Base-by-base conservation (phyloP, 2,797 vertebrate genomes). In the Oryzias dopingdopingensis region DNA sequence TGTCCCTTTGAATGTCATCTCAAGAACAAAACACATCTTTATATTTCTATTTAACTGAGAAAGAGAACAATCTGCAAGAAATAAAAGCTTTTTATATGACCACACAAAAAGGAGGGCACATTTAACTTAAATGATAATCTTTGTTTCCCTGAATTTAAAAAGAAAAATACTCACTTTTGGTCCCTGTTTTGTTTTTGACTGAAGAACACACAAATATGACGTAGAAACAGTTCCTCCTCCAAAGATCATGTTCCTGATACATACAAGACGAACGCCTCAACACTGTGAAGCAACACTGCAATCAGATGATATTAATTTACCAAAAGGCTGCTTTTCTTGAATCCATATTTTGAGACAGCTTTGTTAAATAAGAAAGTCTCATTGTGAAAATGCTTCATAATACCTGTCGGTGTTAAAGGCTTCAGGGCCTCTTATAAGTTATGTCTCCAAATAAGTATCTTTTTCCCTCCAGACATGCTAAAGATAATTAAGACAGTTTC, bases 91-190 rank as follows among this genome's bases (percentile, higher is more conserved):
- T 77, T 42, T 48, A 46, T 62, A 61, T 69, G 29, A 57, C 57
- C 70, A 75, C 71, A 87, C 63, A 65, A 76, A 83, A 84, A 56
- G 3, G 5, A 76, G 65, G 78, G 81, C 70, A 83, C 83, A 79
- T 91, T 92, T 93, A 93, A 91, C 83, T 91, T 91, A 93, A 90
- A 91, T 90, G 92, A 91, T 91, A 90, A 92, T 86, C 89, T 83
- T 90, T 83, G 26, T 52, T 82, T 91, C 74, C 88, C 80, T 88
- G 84, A 81, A 88, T 88, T 89, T 87, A 87, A 84, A 80, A 56
- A 49, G 20, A 76, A 83, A 77, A 91, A 88, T 80, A 89, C 86
- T 84, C 88, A 84, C 90, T 85, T 80, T 88, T 91, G 90, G 90
- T 90, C 88, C 90, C 83, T 72, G 77, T 85, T 89, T 56, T 67